Percentiles rank a stretch among this genome's conserved stretches.
phyloP scores from a whole-genome alignment of 30 jellyfish, hydroid and myxozoan genomes.

The Aurelia aurita complex sp. Pacific region DNA sequence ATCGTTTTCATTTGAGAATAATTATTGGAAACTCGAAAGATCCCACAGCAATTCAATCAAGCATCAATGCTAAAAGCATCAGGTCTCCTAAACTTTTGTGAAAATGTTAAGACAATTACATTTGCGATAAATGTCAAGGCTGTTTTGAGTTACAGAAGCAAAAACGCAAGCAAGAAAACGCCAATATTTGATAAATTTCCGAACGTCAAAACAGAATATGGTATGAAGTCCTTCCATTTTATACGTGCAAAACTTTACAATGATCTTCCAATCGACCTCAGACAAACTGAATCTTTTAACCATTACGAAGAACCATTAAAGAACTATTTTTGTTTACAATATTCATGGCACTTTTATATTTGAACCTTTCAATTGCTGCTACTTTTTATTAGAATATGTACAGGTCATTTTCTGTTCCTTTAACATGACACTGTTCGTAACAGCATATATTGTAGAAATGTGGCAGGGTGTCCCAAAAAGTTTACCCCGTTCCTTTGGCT shows the following conservation, averaged over 20 bases:
- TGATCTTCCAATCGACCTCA: slow-evolving; percentile 37
- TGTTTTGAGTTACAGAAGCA: slow-evolving; percentile 2
- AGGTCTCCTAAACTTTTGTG: neutral
- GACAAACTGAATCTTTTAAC: slow-evolving; percentile 36
- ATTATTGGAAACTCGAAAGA: slow-evolving; percentile 6
- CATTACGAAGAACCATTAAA: slow-evolving; percentile 32
- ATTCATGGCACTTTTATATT: neutral
- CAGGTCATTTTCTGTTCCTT: neutral
- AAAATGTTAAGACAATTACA: neutral
- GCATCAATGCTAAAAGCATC: slow-evolving; percentile 8
- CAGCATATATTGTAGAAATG: neutral
- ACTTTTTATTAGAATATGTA: neutral
- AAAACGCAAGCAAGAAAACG: neutral
- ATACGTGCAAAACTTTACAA: slow-evolving; percentile 50
- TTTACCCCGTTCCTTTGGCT: too few species aligned
- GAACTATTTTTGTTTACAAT: neutral
- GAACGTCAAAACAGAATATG: slow-evolving; percentile 37
- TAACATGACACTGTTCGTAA: neutral
- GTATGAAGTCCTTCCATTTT: slow-evolving; percentile 43
- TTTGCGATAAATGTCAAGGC: slow-evolving; percentile 8
- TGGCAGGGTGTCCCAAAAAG: neutral
- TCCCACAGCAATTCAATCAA: slow-evolving; percentile 2
- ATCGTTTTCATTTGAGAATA: neutral
- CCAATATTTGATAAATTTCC: slow-evolving; percentile 26
- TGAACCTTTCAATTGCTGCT: neutral